Evolutionary conservation across 2,797 vertebrate genomes (phyloP).

Genomic region (Parauchenoglanis ngamensis): DNA sequence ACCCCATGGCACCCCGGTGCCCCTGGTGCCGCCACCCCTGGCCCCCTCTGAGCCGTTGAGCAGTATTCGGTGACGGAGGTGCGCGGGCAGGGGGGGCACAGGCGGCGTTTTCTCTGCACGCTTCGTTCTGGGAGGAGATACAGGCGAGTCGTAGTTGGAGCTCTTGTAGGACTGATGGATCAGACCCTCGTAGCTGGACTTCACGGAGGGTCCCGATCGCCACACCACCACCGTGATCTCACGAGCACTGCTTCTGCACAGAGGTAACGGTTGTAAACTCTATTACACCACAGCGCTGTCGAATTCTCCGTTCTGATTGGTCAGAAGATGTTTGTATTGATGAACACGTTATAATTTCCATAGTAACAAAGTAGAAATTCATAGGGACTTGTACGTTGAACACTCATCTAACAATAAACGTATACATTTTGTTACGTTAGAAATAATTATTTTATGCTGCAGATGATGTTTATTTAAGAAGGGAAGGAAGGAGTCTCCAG

Average conservation of each 20-base stretch:
- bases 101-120: slow-evolving; percentile 78
- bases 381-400: not conserved
- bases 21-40: slow-evolving; percentile 67
- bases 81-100: slow-evolving; percentile 73
- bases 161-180: slow-evolving; percentile 86
- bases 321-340: not conserved
- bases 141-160: slow-evolving; percentile 74
- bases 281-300: not conserved
- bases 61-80: slow-evolving; percentile 83
- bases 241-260: slow-evolving; percentile 81
- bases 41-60: slow-evolving; percentile 73
- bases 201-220: slow-evolving; percentile 85
- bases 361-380: not conserved
- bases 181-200: slow-evolving; percentile 81
- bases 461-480: not conserved
- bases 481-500: slow-evolving; percentile 3
- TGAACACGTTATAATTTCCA: not conserved
- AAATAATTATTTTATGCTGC: not conserved
- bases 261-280: not conserved
- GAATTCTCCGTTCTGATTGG: not conserved
- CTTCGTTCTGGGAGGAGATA: slow-evolving; percentile 78
- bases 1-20: slow-evolving; percentile 65
- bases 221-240: slow-evolving; percentile 92
- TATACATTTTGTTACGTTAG: not conserved
- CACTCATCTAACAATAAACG: not conserved